These are phyloP conservation scores for Poliocrania exsul DNA, from an alignment of 2,797 vertebrate genomes.

Conservation along the genomic window DNA sequence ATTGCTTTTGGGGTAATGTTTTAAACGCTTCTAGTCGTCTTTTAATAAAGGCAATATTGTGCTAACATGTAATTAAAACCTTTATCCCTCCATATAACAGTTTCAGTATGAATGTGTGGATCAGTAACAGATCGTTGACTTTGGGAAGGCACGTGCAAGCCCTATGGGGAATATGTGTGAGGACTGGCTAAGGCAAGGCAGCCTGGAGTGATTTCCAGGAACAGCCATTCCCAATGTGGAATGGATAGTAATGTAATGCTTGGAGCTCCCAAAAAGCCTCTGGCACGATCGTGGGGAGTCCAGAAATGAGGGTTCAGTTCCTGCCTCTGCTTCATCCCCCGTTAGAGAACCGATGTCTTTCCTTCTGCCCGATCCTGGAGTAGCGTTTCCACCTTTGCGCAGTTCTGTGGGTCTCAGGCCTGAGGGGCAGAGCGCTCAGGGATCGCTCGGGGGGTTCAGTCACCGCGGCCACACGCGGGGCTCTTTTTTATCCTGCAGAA, in stretches of 20 bases:
- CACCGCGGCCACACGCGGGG: not conserved
- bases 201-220: not conserved
- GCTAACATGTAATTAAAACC: not conserved
- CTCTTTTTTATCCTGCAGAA: not conserved
- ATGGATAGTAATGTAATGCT: rapidly evolving
- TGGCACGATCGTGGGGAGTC: not conserved
- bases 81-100: rapidly evolving
- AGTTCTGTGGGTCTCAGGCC: too few relatives aligned
- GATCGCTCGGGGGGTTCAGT: not conserved
- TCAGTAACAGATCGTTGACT: rapidly evolving
- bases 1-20: not conserved
- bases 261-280: not conserved
- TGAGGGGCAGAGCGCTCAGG: not conserved
- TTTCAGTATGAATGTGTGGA: not conserved
- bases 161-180: rapidly evolving
- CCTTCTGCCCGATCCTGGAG: rapidly evolving
- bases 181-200: not conserved
- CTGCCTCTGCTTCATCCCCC: not conserved
- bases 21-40: not conserved
- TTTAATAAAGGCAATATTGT: rapidly evolving
- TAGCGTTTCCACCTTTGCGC: not conserved
- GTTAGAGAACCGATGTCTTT: rapidly evolving
- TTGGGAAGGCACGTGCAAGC: rapidly evolving
- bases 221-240: rapidly evolving
- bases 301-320: rapidly evolving